Evolutionary conservation across 92 coral and sea anemone genomes (phyloP).

Genomic region (Heliopora coerulea): DNA sequence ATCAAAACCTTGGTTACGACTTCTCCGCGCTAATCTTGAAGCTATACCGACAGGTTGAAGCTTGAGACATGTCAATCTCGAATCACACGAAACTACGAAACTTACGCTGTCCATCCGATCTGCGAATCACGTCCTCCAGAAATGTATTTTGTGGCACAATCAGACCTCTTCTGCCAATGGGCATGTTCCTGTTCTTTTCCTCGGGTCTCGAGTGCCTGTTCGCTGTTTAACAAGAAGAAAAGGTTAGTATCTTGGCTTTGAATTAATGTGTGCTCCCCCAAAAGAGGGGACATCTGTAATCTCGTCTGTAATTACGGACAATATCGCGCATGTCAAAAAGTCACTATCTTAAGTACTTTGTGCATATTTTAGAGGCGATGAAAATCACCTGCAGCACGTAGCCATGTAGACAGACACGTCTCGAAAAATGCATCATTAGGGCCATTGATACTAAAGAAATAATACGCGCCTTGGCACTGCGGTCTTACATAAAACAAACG

Average conservation of each 20-base stretch:
- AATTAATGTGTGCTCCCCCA: constrained; percentile 3
- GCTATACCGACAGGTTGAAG: no score
- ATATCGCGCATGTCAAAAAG: constrained; percentile 7
- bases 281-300: constrained; percentile 19
- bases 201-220: neutral
- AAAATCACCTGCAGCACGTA: constrained; percentile 32
- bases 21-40: no score
- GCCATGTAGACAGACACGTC: neutral
- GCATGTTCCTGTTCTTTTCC: constrained; percentile 15
- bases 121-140: constrained; percentile 83
- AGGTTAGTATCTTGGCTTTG: constrained; percentile 18
- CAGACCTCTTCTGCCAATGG: constrained; percentile 91
- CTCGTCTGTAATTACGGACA: constrained; percentile 1
- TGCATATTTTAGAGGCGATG: neutral
- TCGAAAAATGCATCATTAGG: no score
- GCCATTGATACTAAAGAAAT: no score
- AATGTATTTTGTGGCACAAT: constrained; percentile 96
- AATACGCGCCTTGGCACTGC: no score
- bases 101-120: constrained; percentile 96
- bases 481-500: no score
- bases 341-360: neutral
- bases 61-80: no score
- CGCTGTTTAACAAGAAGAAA: constrained; percentile 18
- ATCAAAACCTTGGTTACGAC: no score
- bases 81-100: constrained; percentile 10